Conservation (phyloP, 2,888 invertebrate genomes). For the Drosophila kuntzei region DNA sequence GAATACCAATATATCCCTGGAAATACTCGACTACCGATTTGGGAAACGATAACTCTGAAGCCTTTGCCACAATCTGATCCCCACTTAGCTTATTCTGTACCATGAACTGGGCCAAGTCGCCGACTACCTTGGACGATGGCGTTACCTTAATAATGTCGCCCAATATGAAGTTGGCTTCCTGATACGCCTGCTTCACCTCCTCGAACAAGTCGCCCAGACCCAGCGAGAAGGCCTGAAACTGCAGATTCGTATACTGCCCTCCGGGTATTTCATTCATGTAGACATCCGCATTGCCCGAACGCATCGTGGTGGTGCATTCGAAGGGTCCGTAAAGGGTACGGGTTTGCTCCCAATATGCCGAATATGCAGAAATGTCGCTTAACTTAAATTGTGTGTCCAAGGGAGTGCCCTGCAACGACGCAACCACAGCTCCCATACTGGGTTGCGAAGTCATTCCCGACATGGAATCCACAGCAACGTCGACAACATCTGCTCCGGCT, state of each 20-base stretch:
- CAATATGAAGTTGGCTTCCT: slow-evolving; percentile 96
- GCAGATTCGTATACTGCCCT: slow-evolving; percentile 99
- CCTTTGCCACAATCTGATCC: slow-evolving; percentile 92
- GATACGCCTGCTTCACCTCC: slow-evolving; percentile 96
- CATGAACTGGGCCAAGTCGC: slow-evolving; percentile 99
- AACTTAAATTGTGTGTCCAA: slow-evolving; percentile 89
- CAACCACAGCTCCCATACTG: slow-evolving; percentile 99
- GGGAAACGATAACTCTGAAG: slow-evolving; percentile 98
- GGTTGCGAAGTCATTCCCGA: slow-evolving; percentile 99
- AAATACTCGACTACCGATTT: slow-evolving; percentile 98
- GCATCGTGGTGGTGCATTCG: slow-evolving; percentile 99
- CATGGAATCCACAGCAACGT: slow-evolving; percentile 99
- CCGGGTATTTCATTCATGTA: slow-evolving; percentile 99
- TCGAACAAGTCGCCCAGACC: slow-evolving; percentile 99
- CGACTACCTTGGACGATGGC: slow-evolving; percentile 99
- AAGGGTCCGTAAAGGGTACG: slow-evolving; percentile 98
- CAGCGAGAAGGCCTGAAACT: slow-evolving; percentile 99
- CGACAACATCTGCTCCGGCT: slow-evolving; percentile 98
- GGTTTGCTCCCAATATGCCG: slow-evolving; percentile 99
- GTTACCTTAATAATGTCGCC: slow-evolving; percentile 99
- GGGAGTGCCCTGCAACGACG: slow-evolving; percentile 89
- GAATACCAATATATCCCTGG: slow-evolving; percentile 97
- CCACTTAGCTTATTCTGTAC: slow-evolving; percentile 97
- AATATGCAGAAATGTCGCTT: slow-evolving; percentile 95
- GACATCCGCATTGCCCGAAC: slow-evolving; percentile 99